Evolutionary conservation across 2,113 vertebrate genomes (phyloP), one percentile per base, ranked within the genome.

Genomic region (Phodopus roborovskii): DNA sequence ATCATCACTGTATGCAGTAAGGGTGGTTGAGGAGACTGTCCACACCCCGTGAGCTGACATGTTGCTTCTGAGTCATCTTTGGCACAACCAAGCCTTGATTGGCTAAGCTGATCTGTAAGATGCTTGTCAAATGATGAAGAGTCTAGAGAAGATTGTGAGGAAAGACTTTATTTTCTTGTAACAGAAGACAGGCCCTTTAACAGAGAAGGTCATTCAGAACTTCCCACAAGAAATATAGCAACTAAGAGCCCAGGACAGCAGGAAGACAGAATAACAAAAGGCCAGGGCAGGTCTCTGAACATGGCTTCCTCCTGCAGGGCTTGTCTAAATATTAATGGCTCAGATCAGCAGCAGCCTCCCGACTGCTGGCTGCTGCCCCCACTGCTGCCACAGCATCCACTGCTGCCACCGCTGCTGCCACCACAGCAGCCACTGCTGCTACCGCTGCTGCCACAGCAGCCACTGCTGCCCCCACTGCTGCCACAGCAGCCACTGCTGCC

Each of bases 271-370:
- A 42, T 20, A 64, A 5, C 45, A 68, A 19, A 5, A 62, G 66
- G 28, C 7, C 13, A 39, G 48, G 9, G 20, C 0, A 1, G 62
- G 62, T n/a, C 22, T 45, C 60, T 4, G 11, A 56, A 1, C 26
- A 36, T 48, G 24, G 4, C 19, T 60, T 71, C 45, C n/a, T 56
- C 16, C 36, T 39, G 12, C 2, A 8, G 19, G 28, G 53, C 4
- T 64, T 22, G 7, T 73, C 10, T 71, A 11, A 56, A n/a, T 79
- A 20, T 17, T 86, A 45, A 20, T 20, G 58, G 45, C 28, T 26
- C 56, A 56, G 45, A 13, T 91, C 33, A 77, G 60, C 86, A 96
- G 60, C 90, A 58, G 24, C 42, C 95, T 17, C 96, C 96, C 71
- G 94, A 96, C 0, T 88, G 48, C 66, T 97, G 92, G 36, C 39